These are phyloP conservation scores for Noctua comes DNA, from an alignment of 2,888 invertebrate species.

Conservation along the genomic window DNA sequence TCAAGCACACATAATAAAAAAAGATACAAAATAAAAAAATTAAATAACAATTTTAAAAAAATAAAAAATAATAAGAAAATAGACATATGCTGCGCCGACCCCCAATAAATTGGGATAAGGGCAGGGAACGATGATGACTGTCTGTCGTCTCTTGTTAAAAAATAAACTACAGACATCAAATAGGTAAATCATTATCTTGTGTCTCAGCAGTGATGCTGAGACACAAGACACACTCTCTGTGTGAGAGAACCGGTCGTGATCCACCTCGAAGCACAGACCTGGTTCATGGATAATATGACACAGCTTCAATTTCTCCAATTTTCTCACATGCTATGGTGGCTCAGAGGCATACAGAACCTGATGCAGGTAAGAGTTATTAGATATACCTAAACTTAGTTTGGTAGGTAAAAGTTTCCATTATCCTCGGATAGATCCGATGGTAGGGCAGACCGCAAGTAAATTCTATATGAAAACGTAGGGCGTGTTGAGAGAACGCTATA, in stretches of 20 bases:
- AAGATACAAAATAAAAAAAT: too few relatives aligned
- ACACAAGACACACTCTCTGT: too few relatives aligned
- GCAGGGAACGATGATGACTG: background rate
- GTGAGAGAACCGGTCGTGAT: background rate
- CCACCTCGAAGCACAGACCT: background rate
- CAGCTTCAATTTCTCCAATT: background rate
- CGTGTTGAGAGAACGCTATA: too few relatives aligned
- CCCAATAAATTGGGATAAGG: background rate
- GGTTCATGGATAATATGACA: background rate
- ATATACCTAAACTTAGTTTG: background rate
- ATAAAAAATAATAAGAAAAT: too few relatives aligned
- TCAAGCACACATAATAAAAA: too few relatives aligned
- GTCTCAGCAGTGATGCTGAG: too few relatives aligned
- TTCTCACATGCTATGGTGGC: background rate
- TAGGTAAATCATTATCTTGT: too few relatives aligned
- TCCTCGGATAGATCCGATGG: background rate
- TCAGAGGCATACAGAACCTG: background rate
- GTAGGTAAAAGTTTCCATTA: background rate
- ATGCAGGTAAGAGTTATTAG: background rate
- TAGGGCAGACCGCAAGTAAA: background rate
- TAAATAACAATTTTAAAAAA: too few relatives aligned
- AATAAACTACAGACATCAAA: background rate
- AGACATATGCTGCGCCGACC: background rate
- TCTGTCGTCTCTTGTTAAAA: background rate
- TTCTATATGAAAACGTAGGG: too few relatives aligned